Base-by-base conservation (phyloP, 2,113 vertebrate genomes). In the Prietella phreatophila region DNA sequence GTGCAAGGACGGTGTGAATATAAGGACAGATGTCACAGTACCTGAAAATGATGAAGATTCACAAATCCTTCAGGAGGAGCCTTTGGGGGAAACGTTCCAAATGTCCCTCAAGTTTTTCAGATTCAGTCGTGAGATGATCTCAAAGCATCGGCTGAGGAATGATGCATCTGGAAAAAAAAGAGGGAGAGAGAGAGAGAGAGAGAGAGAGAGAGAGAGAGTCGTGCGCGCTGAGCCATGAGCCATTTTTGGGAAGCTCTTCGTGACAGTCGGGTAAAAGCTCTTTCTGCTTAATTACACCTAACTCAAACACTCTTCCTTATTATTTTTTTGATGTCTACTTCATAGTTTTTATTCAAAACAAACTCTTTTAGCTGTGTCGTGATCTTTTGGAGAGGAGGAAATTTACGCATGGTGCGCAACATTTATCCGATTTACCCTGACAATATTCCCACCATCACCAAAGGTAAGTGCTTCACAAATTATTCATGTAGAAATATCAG, bases 11-110 rank as follows among this genome's bases (percentile, higher is more conserved):
- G 9, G 22, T 63, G 42, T 65, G 50, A 65, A 79, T 67, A 47
- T 76, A 60, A 69, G 22, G 63, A 76, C 61, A 89, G 75, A 19
- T 84, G 87, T 82, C 84, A 92, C 84, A 92, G 22, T 94, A 95
- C 94, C 94, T 94, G 83, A 22, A 63, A 58, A n/a, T 71, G 87
- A 82, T 10, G 76, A 42, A 73, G 20, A 63, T 63, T 39, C 82
- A 56, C 80, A 88, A 85, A 89, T 92, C 85, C 91, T 89, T 91
- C 90, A 15, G 86, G 91, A 80, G 87, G 90, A 92, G 92, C 90
- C 91, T 91, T 86, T 89, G 82, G 84, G 82, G 88, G 89, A 91
- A 60, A 82, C n/a, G 87, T 58, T 82, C n/a, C 88, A 93, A 82
- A 92, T 91, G 67, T 91, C 88, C 91, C 92, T 91, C 84, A 88